Base-by-base conservation (phyloP, 1,140 invertebrate genomes). In the Laupala kohalensis region DNA sequence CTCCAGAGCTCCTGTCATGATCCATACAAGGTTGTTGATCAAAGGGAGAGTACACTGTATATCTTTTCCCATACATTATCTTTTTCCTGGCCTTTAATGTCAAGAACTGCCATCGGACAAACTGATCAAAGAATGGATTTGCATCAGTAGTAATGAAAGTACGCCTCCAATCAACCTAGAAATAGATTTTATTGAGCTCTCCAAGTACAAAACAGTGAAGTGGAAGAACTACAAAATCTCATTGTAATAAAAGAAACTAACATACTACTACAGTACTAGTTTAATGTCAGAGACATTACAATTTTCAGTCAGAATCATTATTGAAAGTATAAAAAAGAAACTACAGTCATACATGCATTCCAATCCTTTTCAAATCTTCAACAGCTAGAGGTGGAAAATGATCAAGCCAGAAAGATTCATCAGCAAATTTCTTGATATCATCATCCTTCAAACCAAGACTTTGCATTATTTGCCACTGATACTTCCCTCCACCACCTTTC, bases 21-120 rank as follows among this genome's bases (percentile, higher is more conserved):
- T 99, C 98, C 98, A 99, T 99, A 80, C 98, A 99, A 3, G 98
- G 97, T 80, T 99, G 98, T 30, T 91, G 90, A 83, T 99, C 97
- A 77, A 92, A 89, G 2, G 97, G 96, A 0, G 97, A 99, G 82
- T 90, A 99, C 74, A 99, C 95, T 13, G 96, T 97, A 78, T 99
- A 95, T 69, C 98, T 85, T 83, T 99, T 99, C 27, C 98, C 98
- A 86, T 95, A 99, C 80, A 94, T 89, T 30, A 99, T 89, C 82
- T 96, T 97, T 72, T 94, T 92, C 72, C 87, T 85, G 71, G 89
- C 87, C 79, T 93, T 94, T n/a, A 99, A 82, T 74, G 90, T 89
- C 71, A 91, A 80, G 80, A 96, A 99, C 81, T 99, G 97, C 97
- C 98, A 99, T 64, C 90, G 86, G 12, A 99, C 90, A 83, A 99